Base-by-base conservation (phyloP, 2,797 vertebrate species). In the Anniella stebbinsi region DNA sequence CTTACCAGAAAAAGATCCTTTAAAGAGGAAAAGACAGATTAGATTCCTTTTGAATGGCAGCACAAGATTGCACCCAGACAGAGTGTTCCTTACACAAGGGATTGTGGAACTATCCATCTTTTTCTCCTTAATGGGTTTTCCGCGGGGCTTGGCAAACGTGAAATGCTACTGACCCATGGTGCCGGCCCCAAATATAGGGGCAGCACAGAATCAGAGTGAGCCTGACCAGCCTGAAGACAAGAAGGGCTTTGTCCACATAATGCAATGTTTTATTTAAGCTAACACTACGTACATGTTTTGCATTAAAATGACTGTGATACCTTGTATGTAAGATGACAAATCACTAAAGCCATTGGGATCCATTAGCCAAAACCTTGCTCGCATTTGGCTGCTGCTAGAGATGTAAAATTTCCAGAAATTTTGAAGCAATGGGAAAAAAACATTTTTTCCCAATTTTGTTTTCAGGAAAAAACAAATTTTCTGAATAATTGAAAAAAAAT, bases 201-300 rank as follows among this genome's bases (percentile, higher is more conserved):
- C 67, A 89, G 78, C 33, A 80, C 36, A 86, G 33, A 66, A 76
- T 28, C 0, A 0, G 17, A 28, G 18, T 84, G 30, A 21, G 81
- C 76, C n/a, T 5, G 57, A 80, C 23, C n/a, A 18, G 8, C 72
- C 75, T 75, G 36, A 51, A 63, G 51, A 78, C 36, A 69, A 0
- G 2, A 91, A 87, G 33, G 82, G 36, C 3, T 8, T 54, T 80
- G 0, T 69, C 89, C 21, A 36, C 13, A 18, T 78, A 66, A 78
- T 33, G n/a, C 12, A 93, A 25, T 41, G 1, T 75, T 2, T 0
- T 11, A 88, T 54, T 72, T 13, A 72, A 41, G 0, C 66, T 81
- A 63, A 91, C n/a, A 72, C 45, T 36, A 0, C 48, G 88, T 63
- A n/a, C 89, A 1, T 83, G 82, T 94, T 88, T 91, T 51, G 28